Conservation (phyloP, 1,140 invertebrate species). For the Pomacea maculata region DNA sequence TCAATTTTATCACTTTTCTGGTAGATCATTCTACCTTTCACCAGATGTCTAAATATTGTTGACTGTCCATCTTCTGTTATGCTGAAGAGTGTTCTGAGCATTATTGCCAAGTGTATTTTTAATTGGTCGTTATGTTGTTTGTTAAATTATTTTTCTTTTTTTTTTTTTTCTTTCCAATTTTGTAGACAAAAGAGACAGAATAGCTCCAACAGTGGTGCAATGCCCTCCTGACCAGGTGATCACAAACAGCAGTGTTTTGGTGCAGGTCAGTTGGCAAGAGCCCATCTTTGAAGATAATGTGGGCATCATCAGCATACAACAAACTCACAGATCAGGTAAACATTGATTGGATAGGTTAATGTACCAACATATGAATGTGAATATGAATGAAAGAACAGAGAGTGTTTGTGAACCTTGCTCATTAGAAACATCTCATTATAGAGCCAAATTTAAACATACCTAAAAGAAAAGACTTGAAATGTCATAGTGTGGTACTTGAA, state of each 20-base stretch:
- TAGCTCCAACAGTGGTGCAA: constrained; percentile 32
- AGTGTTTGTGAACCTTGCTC: too few relatives aligned
- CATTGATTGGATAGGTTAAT: neutral
- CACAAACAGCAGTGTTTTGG: constrained; percentile 23
- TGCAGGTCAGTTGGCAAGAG: constrained; percentile 41
- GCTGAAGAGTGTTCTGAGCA: too few relatives aligned
- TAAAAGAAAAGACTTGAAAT: neutral
- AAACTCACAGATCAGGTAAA: constrained; percentile 48
- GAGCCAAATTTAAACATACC: too few relatives aligned
- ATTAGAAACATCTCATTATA: too few relatives aligned
- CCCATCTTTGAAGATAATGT: constrained; percentile 44
- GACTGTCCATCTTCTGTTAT: too few relatives aligned
- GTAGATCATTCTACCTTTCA: too few relatives aligned
- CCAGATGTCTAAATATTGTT: too few relatives aligned
- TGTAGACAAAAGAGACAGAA: constrained; percentile 29
- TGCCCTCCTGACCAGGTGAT: constrained; percentile 38
- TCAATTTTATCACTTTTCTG: too few relatives aligned
- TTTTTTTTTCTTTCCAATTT: too few relatives aligned
- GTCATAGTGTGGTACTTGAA: neutral
- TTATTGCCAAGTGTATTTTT: too few relatives aligned
- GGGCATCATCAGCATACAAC: constrained; percentile 34
- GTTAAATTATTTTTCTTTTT: too few relatives aligned
- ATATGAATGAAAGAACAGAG: neutral
- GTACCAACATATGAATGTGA: neutral
- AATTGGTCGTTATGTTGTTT: too few relatives aligned